Conservation (phyloP, 2,888 invertebrate species). For the Drosophila dives region DNA sequence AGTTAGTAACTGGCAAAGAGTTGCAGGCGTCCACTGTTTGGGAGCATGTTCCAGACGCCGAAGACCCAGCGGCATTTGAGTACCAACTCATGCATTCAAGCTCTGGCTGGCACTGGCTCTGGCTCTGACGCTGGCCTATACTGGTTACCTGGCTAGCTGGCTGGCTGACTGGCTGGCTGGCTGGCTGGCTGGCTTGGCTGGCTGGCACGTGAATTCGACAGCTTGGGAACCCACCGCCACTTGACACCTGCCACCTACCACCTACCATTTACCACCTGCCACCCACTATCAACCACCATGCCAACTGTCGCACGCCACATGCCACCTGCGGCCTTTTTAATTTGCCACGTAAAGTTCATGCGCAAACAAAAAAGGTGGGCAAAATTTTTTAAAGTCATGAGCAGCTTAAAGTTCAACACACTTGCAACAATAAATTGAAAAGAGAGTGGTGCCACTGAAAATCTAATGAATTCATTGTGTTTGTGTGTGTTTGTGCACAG, state of each 20-base stretch:
- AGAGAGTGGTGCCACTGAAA: slow-evolving; percentile 20
- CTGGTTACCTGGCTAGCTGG: neutral
- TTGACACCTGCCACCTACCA: slow-evolving; percentile 49
- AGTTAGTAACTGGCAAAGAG: slow-evolving; percentile 44
- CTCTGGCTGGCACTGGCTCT: slow-evolving; percentile 7
- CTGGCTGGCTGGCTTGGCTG: neutral
- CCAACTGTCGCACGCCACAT: slow-evolving; percentile 45
- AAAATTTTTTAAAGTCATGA: slow-evolving; percentile 68
- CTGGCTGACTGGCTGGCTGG: neutral
- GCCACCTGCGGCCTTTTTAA: slow-evolving; percentile 80
- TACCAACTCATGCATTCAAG: slow-evolving; percentile 57
- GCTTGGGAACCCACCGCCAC: slow-evolving; percentile 44
- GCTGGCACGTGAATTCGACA: slow-evolving; percentile 41
- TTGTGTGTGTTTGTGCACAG: slow-evolving; percentile 1
- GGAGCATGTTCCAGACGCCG: slow-evolving; percentile 51
- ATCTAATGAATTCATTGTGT: slow-evolving; percentile 62
- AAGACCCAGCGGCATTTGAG: slow-evolving; percentile 67
- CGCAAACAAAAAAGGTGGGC: slow-evolving; percentile 64
- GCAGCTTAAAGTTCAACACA: slow-evolving; percentile 52
- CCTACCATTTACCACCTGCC: slow-evolving; percentile 24
- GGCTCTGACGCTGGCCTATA: neutral
- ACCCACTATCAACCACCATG: neutral
- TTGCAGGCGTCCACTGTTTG: slow-evolving; percentile 61
- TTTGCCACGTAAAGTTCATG: slow-evolving; percentile 78
- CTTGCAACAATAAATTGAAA: slow-evolving; percentile 1